Conservation (phyloP, 2,797 vertebrate species). For the Chrosomus eos region DNA sequence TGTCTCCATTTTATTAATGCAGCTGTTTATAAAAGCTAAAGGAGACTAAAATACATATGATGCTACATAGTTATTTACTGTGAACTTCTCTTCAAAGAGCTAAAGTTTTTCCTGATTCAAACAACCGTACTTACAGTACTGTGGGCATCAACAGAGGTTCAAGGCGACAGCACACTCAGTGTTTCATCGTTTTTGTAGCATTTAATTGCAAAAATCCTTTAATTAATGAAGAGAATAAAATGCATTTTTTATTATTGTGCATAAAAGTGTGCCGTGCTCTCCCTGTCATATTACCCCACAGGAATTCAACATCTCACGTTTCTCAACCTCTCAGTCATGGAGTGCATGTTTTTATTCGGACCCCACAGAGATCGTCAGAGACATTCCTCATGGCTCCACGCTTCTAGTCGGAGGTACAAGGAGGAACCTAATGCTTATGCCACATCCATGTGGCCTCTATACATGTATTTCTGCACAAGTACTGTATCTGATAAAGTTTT, state of each 20-base stretch:
- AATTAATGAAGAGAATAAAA: background rate
- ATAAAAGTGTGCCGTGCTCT: background rate
- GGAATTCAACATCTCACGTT: constrained; percentile 66
- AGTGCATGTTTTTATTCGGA: constrained; percentile 79
- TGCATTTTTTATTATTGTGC: background rate
- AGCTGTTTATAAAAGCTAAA: background rate
- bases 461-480: constrained; percentile 14
- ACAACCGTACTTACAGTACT: background rate
- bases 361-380: constrained; percentile 80
- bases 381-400: constrained; percentile 82
- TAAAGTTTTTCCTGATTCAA: background rate
- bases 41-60: background rate
- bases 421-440: background rate
- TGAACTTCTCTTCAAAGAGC: background rate
- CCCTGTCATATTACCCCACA: constrained; percentile 8
- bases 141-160: background rate
- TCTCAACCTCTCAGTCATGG: constrained; percentile 73
- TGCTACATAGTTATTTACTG: background rate
- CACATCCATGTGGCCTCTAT: constrained; percentile 27
- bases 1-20: constrained; percentile 19
- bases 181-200: background rate
- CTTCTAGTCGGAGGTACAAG: constrained; percentile 83
- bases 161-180: background rate
- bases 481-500: constrained; percentile 34
- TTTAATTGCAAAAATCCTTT: background rate